These are phyloP conservation scores for Phrixothrix hirtus DNA, from an alignment of 2,888 invertebrate species.

Conservation along the genomic window DNA sequence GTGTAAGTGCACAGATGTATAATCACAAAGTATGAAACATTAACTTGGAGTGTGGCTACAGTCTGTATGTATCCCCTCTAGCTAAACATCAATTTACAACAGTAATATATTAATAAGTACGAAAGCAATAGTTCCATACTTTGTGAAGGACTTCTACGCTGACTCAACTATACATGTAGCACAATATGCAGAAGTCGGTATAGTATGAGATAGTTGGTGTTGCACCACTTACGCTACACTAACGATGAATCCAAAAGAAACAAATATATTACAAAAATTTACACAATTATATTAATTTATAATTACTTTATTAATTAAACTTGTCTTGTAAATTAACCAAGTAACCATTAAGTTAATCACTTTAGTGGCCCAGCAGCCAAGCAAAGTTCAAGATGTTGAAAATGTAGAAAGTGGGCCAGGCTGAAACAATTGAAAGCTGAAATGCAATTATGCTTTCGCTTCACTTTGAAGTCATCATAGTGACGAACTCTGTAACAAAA, in stretches of 20 bases:
- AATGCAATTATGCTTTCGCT: slow-evolving; percentile 66
- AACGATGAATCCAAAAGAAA: slow-evolving; percentile 38
- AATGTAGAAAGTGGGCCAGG: slow-evolving; percentile 54
- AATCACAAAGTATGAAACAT: slow-evolving; percentile 55
- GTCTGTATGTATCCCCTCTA: slow-evolving; percentile 35
- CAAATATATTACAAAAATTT: slow-evolving; percentile 59
- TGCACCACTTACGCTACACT: slow-evolving; percentile 43
- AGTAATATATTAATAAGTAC: slow-evolving; percentile 45
- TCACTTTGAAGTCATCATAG: slow-evolving; percentile 99
- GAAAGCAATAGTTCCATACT: slow-evolving; percentile 49
- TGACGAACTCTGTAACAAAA: slow-evolving; percentile 89
- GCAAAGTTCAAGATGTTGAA: slow-evolving; percentile 54
- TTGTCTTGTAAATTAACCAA: slow-evolving; percentile 52
- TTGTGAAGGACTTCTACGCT: slow-evolving; percentile 45
- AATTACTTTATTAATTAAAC: slow-evolving; percentile 53
- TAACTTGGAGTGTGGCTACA: slow-evolving; percentile 37
- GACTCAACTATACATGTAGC: slow-evolving; percentile 50
- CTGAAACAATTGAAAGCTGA: slow-evolving; percentile 58
- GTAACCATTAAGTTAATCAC: slow-evolving; percentile 55
- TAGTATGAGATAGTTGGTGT: slow-evolving; percentile 40
- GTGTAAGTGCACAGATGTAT: slow-evolving; percentile 51
- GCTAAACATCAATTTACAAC: slow-evolving; percentile 33
- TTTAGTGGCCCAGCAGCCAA: slow-evolving; percentile 54
- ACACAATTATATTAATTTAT: slow-evolving; percentile 57
- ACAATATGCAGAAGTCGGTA: slow-evolving; percentile 47